Conservation (phyloP, 2,888 invertebrate genomes). For the Lamproptera curius region DNA sequence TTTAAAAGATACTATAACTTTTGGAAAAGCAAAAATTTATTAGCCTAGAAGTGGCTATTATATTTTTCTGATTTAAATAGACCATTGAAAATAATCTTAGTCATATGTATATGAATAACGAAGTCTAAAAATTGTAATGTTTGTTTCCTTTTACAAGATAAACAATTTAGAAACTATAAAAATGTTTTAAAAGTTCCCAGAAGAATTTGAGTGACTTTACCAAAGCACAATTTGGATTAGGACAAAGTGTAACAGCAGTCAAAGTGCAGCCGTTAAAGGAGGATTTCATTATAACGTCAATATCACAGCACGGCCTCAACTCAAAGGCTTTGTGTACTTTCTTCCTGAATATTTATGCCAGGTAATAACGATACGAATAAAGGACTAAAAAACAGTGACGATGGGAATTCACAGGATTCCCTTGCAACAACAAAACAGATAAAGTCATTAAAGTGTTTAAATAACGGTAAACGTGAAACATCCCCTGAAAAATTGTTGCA, state of each 20-base stretch:
- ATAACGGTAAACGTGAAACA: too few species aligned
- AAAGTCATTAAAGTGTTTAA: slow-evolving; percentile 33
- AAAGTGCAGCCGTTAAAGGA: slow-evolving; percentile 44
- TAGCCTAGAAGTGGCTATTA: too few species aligned
- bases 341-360: slow-evolving; percentile 57
- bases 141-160: too few species aligned
- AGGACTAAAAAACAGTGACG: slow-evolving; percentile 44
- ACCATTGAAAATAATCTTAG: too few species aligned
- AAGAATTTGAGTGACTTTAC: neutral
- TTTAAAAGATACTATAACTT: too few species aligned
- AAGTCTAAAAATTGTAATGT: too few species aligned
- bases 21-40: too few species aligned
- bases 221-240: slow-evolving; percentile 27
- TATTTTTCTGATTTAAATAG: too few species aligned
- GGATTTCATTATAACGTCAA: slow-evolving; percentile 57
- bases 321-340: slow-evolving; percentile 48
- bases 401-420: slow-evolving; percentile 35
- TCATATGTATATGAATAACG: too few species aligned
- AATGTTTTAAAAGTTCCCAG: too few species aligned
- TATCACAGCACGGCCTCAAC: slow-evolving; percentile 40
- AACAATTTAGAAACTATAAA: too few species aligned
- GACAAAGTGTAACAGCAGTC: slow-evolving; percentile 49
- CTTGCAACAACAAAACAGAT: slow-evolving; percentile 31
- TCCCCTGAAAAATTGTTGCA: too few species aligned
- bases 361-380: slow-evolving; percentile 48